Evolutionary conservation across 1,140 invertebrate genomes (phyloP).

Genomic region (Macrobrachium rosenbergii): DNA sequence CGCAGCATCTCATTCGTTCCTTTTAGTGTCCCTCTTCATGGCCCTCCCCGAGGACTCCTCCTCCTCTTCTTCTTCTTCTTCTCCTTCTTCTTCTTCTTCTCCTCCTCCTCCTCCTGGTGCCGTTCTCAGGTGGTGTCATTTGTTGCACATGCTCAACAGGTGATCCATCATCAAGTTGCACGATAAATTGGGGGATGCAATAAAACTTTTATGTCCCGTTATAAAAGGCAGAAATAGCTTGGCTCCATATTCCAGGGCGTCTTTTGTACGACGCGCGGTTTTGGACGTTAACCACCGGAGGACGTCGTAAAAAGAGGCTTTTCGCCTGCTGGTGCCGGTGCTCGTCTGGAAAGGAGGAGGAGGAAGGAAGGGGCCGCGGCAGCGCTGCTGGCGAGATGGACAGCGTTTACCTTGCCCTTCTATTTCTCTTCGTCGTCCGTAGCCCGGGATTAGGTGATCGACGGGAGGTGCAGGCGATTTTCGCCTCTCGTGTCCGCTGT

Average conservation of each 20-base stretch:
- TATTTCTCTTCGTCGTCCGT: no score
- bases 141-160: constrained; percentile 53
- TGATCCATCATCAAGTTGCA: constrained; percentile 51
- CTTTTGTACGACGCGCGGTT: constrained; percentile 39
- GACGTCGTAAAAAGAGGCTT: constrained; percentile 40
- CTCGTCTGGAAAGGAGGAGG: not conserved
- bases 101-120: not conserved
- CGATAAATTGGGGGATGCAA: constrained; percentile 51
- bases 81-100: not conserved
- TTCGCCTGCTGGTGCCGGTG: no score
- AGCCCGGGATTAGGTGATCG: no score
- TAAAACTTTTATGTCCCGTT: constrained; percentile 52
- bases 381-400: no score
- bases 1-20: no score
- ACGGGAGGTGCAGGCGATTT: not conserved
- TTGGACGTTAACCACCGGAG: constrained; percentile 40
- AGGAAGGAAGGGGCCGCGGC: not conserved
- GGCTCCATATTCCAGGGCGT: constrained; percentile 34
- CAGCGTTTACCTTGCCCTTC: not conserved
- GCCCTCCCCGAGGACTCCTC: not conserved
- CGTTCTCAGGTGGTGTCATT: constrained; percentile 43
- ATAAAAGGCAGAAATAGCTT: constrained; percentile 44
- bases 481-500: not conserved
- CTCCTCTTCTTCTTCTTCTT: not conserved
- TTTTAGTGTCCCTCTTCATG: not conserved